Evolutionary conservation across 2,797 vertebrate species (phyloP).

Genomic region (Leucoraja ocellata): DNA sequence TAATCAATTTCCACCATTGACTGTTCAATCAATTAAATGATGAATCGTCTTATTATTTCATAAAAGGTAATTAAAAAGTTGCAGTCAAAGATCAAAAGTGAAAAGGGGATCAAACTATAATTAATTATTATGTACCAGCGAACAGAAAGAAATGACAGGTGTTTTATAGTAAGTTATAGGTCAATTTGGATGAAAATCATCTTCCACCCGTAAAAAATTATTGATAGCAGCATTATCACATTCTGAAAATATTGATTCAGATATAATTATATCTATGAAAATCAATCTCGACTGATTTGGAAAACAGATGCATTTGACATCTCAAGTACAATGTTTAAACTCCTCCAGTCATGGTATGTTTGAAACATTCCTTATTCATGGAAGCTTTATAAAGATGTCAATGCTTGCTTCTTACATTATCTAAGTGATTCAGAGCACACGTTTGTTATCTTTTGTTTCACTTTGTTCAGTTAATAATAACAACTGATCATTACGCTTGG

Average conservation of each 20-base stretch:
- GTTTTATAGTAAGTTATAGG: constrained; percentile 25
- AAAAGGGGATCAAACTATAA: neutral
- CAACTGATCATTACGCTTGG: neutral
- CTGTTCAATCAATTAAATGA: neutral
- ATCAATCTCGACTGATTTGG: constrained; percentile 32
- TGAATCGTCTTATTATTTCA: constrained; percentile 19
- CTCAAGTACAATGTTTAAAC: neutral
- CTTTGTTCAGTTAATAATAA: neutral
- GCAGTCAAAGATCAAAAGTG: neutral
- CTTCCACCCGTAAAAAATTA: neutral
- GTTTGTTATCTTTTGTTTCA: neutral
- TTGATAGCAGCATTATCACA: constrained; percentile 28
- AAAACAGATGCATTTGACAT: neutral
- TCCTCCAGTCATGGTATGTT: neutral
- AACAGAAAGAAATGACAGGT: neutral
- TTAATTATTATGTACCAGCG: neutral
- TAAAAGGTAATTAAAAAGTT: constrained; percentile 10
- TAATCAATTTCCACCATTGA: neutral
- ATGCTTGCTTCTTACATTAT: neutral
- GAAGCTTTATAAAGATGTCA: neutral
- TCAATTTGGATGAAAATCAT: constrained; percentile 17
- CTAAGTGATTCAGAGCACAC: neutral
- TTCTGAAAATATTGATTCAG: constrained; percentile 17
- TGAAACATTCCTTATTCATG: neutral
- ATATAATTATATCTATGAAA: constrained; percentile 3